Conservation (phyloP, 2,113 vertebrate genomes). For the Gymnobelideus leadbeateri region DNA sequence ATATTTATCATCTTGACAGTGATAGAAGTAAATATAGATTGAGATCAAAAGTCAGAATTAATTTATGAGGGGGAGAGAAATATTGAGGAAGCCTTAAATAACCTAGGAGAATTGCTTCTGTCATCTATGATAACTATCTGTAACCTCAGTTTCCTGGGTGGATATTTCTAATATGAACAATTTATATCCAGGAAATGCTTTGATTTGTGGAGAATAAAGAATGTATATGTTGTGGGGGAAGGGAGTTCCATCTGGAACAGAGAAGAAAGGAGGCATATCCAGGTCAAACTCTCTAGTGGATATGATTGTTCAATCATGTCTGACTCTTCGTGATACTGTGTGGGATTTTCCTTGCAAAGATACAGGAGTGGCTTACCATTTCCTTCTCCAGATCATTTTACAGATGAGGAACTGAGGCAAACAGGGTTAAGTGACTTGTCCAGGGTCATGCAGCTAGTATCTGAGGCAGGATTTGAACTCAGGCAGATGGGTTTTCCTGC, state of each 20-base stretch:
- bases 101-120: background rate
- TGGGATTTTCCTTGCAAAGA: background rate
- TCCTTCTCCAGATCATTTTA: background rate
- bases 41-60: background rate
- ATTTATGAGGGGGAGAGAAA: background rate
- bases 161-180: background rate
- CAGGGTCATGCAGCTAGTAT: background rate
- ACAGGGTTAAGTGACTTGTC: background rate
- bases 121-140: background rate
- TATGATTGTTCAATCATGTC: background rate
- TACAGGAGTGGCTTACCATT: background rate
- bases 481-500: background rate
- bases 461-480: background rate
- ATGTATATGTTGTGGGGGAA: background rate
- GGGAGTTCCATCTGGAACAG: background rate
- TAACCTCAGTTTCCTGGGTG: constrained; percentile 5
- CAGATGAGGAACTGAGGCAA: background rate
- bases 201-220: background rate
- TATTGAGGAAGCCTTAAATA: background rate
- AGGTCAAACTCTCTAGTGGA: background rate
- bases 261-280: background rate
- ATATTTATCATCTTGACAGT: background rate
- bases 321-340: background rate
- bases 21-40: background rate
- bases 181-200: background rate